Base-by-base conservation (phyloP, 2,797 vertebrate species). In the Craterocephalus amniculus region DNA sequence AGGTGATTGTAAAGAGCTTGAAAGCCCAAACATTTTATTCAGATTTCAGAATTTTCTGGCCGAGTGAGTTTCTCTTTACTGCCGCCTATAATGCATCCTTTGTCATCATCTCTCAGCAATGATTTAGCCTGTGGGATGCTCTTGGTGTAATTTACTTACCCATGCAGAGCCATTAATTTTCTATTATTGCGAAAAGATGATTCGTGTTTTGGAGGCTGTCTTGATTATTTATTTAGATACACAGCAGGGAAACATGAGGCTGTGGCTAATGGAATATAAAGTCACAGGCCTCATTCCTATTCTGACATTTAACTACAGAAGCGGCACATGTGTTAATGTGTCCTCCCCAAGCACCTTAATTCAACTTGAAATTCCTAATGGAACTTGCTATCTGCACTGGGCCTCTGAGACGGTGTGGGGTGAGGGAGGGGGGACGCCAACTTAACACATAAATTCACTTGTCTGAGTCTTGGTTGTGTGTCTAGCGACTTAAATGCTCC, bases 141-240 rank as follows among this genome's bases (percentile, higher is more conserved):
- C 82, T 74, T 58, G 92, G 92, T 94, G 90, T 93, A 93, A 93
- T 94, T 94, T 93, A 94, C 92, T 89, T 90, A 90, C 87, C 90
- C 86, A 90, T 88, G 87, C 90, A 87, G 72, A 90, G 87, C 85
- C 90, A 91, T 94, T 94, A 90, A 94, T 95, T 94, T 94, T 94
- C 93, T 93, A 94, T 94, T 89, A 93, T 90, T 92, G 89, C 90
- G 93, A 94, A 94, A 92, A 90, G 88, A 88, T 91, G 93, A 95
- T 94, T 95, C 86, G 78, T 93, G 84, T 93, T 95, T 92, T 93
- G 93, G 91, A 92, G 92, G 86, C 92, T 93, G 90, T 88, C 91
- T 91, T 74, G 89, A 95, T 95, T 91, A 94, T 95, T 95, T 95
- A 94, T 92, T 94, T 94, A 95, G 92, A 90, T 88, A 83, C 90